Conservation (phyloP, 2,797 vertebrate genomes). For the Cottoperca gobio region DNA sequence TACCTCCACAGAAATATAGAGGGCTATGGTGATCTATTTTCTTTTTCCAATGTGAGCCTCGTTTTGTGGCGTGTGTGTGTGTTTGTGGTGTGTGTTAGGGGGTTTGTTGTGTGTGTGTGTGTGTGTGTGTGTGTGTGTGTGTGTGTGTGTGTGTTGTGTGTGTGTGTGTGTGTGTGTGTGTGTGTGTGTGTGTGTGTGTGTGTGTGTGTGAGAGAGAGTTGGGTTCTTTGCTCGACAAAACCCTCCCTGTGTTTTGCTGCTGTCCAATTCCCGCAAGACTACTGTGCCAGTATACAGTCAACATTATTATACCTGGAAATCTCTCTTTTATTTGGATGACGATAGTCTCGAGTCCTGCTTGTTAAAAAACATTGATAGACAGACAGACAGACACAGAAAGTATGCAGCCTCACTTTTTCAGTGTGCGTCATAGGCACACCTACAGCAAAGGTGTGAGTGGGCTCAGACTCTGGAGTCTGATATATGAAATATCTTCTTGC, state of each 20-base stretch:
- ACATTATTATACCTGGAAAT: not conserved
- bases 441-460: slow-evolving; percentile 68
- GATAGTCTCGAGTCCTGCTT: not conserved
- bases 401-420: slow-evolving; percentile 46
- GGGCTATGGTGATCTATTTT: slow-evolving; percentile 46
- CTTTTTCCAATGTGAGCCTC: not conserved
- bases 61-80: slow-evolving; percentile 27
- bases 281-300: not conserved
- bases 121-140: not conserved
- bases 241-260: not conserved
- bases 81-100: slow-evolving; percentile 19
- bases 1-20: slow-evolving; percentile 48
- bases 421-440: slow-evolving; percentile 64
- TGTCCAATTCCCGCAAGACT: slow-evolving; percentile 22
- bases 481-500: slow-evolving; percentile 40
- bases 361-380: slow-evolving; percentile 3
- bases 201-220: slow-evolving; percentile 12
- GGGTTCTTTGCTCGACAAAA: slow-evolving; percentile 13
- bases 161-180: slow-evolving; percentile 27
- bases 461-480: slow-evolving; percentile 45
- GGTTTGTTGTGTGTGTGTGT: slow-evolving; percentile 49
- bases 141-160: slow-evolving; percentile 4
- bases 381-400: slow-evolving; percentile 17
- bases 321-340: not conserved
- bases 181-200: not conserved